Percentiles rank a stretch among this genome's conserved stretches.
phyloP scores from a whole-genome alignment of 2,113 vertebrate genomes.

The Xenopus tropicalis region UCB_Xtro_10.0 CM004450.2:54266001-54266500 shows the following conservation, averaged over 20 bases:
- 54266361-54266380: constrained; percentile 21
- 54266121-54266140: background rate
- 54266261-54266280: background rate
- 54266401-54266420: constrained; percentile 43
- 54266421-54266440: constrained; percentile 40
- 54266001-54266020: no score
- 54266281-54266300: constrained; percentile 16
- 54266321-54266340: constrained; percentile 39
- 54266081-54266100: background rate
- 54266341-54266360: constrained; percentile 30
- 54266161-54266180: no score
- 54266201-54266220: no score
- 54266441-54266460: constrained; percentile 40
- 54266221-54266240: background rate
- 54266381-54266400: constrained; percentile 38
- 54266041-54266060: no score
- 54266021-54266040: no score
- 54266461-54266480: constrained; percentile 41
- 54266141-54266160: background rate
- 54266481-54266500: constrained; percentile 38
- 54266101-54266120: background rate
- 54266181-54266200: no score
- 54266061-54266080: no score
- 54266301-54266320: constrained; percentile 29
- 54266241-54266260: background rate